Percentiles rank a stretch among this genome's conserved stretches.
These are phyloP conservation scores for Oncorhynchus nerka DNA, from an alignment of 2,113 vertebrate genomes.

Conservation along the genomic window DNA sequence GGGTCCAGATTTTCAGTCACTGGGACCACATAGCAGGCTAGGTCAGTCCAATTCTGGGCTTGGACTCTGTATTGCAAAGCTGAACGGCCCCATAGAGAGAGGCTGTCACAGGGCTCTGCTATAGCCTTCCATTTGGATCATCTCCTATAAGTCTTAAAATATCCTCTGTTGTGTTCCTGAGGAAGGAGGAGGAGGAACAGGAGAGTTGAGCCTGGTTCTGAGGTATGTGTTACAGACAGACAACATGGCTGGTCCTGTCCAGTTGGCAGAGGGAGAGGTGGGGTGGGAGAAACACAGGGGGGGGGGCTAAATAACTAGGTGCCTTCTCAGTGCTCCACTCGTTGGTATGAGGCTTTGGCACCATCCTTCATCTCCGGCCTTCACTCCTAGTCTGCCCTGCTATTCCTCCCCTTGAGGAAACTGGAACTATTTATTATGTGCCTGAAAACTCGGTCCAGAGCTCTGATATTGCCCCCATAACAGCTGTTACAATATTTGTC, in stretches of 20 bases:
- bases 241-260: neutral
- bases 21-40: constrained; percentile 11
- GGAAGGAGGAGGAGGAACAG: neutral
- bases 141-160: neutral
- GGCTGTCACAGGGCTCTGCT: neutral
- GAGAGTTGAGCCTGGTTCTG: neutral
- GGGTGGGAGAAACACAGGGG: neutral
- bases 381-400: neutral
- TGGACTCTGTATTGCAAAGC: neutral
- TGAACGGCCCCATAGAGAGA: neutral
- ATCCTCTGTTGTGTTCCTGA: neutral
- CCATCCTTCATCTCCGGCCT: neutral
- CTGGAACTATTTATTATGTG: constrained; percentile 10
- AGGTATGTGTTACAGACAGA: neutral
- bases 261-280: neutral
- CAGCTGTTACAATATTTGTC: constrained; percentile 56
- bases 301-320: neutral
- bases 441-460: neutral
- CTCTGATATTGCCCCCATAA: constrained; percentile 14
- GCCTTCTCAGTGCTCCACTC: neutral
- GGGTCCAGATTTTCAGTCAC: constrained; percentile 47
- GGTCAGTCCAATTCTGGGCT: neutral
- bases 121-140: neutral
- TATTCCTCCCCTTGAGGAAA: neutral
- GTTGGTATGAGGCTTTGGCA: neutral